phyloP scores from a whole-genome alignment of 2,888 invertebrate genomes.

The Tanypteryx hageni region DNA sequence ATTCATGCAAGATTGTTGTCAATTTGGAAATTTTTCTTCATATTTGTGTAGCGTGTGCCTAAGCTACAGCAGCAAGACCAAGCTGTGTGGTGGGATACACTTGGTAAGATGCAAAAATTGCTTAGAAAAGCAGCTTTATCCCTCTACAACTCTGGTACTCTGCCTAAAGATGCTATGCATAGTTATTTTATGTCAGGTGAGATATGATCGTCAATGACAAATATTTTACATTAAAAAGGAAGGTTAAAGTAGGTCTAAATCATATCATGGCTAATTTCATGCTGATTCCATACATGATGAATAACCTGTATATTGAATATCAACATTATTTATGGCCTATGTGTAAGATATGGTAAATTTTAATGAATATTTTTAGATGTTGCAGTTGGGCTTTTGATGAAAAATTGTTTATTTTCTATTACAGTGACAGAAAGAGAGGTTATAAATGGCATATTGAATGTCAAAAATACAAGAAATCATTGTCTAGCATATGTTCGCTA shows the following conservation, averaged over 20 bases:
- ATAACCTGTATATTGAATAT: neutral
- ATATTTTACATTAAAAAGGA: neutral
- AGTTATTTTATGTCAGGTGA: conserved; percentile 99
- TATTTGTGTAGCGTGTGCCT: conserved; percentile 85
- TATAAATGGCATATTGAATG: conserved; percentile 94
- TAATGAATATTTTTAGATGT: neutral
- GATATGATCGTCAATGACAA: conserved; percentile 62
- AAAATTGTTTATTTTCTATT: conserved; percentile 68
- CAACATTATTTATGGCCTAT: neutral
- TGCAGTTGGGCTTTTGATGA: neutral
- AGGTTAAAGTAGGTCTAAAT: neutral
- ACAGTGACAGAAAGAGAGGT: conserved; percentile 98
- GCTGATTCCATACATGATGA: neutral
- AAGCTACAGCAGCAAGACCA: conserved; percentile 98
- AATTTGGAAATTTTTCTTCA: neutral
- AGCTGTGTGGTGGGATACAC: conserved; percentile 98
- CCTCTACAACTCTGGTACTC: conserved; percentile 88
- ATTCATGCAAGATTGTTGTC: too few species aligned
- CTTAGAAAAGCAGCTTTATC: conserved; percentile 93
- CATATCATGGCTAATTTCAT: neutral
- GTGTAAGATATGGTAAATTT: neutral
- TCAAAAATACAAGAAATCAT: conserved; percentile 96
- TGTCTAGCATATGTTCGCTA: conserved; percentile 96
- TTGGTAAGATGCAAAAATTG: conserved; percentile 95
- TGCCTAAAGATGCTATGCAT: conserved; percentile 95